Evolutionary conservation across 2,888 invertebrate species (phyloP), one percentile per base, ranked within the genome.

Genomic region (Melanostoma scalare): DNA sequence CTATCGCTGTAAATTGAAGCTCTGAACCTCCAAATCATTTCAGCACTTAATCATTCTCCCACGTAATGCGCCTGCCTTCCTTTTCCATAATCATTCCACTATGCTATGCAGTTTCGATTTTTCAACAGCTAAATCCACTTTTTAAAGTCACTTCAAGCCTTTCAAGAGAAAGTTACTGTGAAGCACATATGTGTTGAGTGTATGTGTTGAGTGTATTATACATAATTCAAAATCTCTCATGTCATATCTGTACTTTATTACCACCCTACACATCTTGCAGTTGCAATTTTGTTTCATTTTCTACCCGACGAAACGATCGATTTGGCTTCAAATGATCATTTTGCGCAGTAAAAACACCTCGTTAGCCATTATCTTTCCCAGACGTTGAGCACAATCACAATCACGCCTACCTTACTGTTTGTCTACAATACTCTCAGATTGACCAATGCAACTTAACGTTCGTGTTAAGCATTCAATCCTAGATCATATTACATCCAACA

Each of bases 401-500:
- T 48, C 42, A 69, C 75, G 58, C 68, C 75, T 10, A 58, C 33
- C 31, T 6, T 40, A 42, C n/a, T 58, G n/a, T 38, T 10, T 46
- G 69, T 68, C 73, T 78, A 46, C 50, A 10, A 55, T 61, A 56
- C 48, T 44, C 38, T 35, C 30, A 48, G 58, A 56, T 40, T 36
- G 35, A 44, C 63, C 63, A 63, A 42, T 9, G 48, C 36, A 42
- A 48, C 58, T 75, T 80, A 63, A 56, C 56, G 63, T 63, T 74
- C 68, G 63, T 65, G 75, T 44, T 75, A 58, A 65, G 75, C 63
- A 65, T 75, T 80, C 33, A 36, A 40, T 44, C 52, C 53, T 46
- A 75, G 75, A 80, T 80, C 80, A 58, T 40, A 69, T 75, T 71
- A 80, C 75, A 58, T 40, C 36, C 71, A 56, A 46, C 52, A 56